Conservation (phyloP, 2,888 invertebrate genomes). For the Pyralis farinalis region DNA sequence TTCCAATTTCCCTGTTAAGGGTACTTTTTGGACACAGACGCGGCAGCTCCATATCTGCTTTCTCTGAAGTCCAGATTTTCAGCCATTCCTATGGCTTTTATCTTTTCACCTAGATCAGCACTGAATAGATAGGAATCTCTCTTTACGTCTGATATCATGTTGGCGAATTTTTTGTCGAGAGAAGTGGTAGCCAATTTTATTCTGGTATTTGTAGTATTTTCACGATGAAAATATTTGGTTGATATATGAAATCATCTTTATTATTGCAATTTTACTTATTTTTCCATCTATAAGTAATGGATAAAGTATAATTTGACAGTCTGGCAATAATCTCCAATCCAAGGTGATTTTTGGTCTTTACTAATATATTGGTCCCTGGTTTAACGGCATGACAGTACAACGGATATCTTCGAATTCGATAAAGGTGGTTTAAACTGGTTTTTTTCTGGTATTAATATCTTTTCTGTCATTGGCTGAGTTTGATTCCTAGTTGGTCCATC, state of each 20-base stretch:
- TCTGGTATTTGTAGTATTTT: conserved; percentile 5
- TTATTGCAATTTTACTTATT: conserved; percentile 5
- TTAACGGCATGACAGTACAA: conserved; percentile 6
- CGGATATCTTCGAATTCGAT: conserved; percentile 9
- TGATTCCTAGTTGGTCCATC: conserved; percentile 4
- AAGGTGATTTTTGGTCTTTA: conserved; percentile 8
- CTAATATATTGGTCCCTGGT: conserved; percentile 10
- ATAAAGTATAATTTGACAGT: background rate
- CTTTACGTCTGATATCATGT: conserved; percentile 5
- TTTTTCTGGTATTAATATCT: conserved; percentile 7
- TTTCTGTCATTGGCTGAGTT: background rate
- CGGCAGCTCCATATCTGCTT: background rate
- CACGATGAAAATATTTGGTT: conserved; percentile 11
- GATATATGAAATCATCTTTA: conserved; percentile 9
- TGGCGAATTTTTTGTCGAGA: conserved; percentile 6
- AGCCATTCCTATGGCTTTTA: conserved; percentile 1
- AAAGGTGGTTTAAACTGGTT: conserved; percentile 9
- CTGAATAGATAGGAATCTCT: conserved; percentile 10
- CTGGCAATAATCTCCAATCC: conserved; percentile 1
- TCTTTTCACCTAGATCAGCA: conserved; percentile 9
- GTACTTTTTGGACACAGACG: background rate
- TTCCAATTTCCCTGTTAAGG: background rate
- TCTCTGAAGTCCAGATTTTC: conserved; percentile 5
- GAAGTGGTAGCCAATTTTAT: background rate
- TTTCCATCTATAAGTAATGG: background rate